A percentile compares a stretch with the other conserved stretches of the same genome.
These are phyloP conservation scores for Bombycilla garrulus DNA, from an alignment of 2,113 vertebrate genomes.

Conservation along the genomic window DNA sequence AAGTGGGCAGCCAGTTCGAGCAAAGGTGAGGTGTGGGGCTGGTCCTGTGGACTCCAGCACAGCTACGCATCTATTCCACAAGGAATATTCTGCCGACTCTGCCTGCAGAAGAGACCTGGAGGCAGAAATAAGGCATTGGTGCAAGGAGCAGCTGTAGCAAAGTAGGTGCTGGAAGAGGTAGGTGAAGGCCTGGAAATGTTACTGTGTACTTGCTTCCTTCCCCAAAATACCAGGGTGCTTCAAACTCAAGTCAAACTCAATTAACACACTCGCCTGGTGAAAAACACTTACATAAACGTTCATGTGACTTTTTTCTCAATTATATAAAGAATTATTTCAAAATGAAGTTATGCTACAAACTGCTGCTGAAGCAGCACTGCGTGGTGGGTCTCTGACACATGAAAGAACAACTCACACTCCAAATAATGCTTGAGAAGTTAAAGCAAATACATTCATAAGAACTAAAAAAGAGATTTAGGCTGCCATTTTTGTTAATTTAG, in stretches of 20 bases:
- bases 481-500: not conserved
- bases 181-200: not conserved
- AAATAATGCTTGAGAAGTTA: not conserved
- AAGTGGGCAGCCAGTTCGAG: not conserved
- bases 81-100: not conserved
- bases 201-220: not conserved
- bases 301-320: not conserved
- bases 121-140: not conserved
- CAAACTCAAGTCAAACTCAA: not conserved
- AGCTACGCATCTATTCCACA: not conserved
- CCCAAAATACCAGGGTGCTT: not conserved
- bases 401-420: not conserved
- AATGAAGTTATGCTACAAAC: not conserved
- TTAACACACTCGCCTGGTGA: not conserved
- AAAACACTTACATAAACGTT: not conserved
- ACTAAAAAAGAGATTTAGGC: not conserved
- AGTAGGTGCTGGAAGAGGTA: not conserved
- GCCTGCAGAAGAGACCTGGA: not conserved
- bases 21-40: not conserved
- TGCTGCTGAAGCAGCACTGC: not conserved
- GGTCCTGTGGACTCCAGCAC: not conserved
- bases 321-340: not conserved
- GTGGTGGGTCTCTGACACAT: not conserved
- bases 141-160: not conserved
- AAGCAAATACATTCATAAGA: not conserved